phyloP scores from a whole-genome alignment of 2,113 vertebrate genomes.

The Nycticebus coucang region DNA sequence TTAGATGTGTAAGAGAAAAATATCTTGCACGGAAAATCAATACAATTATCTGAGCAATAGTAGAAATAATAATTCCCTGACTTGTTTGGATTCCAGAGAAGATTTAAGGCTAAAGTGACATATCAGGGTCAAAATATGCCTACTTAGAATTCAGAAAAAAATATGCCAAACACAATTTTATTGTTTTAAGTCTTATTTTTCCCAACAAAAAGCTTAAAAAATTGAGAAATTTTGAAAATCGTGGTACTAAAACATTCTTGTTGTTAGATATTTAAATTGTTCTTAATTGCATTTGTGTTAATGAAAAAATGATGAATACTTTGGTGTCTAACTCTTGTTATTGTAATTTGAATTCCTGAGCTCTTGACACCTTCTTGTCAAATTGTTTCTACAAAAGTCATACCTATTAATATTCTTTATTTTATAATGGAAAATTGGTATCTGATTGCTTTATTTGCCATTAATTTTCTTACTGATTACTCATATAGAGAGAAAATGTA shows the following conservation, averaged over 20 bases:
- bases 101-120: neutral
- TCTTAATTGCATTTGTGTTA: neutral
- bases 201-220: slow-evolving; percentile 20
- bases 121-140: slow-evolving; percentile 1
- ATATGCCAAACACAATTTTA: neutral
- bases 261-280: neutral
- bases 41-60: neutral
- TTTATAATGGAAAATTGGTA: neutral
- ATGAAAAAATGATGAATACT: neutral
- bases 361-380: neutral
- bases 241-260: neutral
- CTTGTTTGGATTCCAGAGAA: neutral
- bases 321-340: neutral
- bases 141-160: slow-evolving; percentile 47
- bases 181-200: slow-evolving; percentile 25
- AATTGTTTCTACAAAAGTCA: neutral
- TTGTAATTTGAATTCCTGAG: neutral
- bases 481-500: neutral
- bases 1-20: neutral
- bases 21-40: neutral
- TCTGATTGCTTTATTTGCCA: neutral
- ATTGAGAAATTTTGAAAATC: neutral
- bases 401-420: neutral
- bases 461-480: neutral
- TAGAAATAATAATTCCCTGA: neutral